A percentile compares a stretch with the other conserved stretches of the same genome.
Conservation (phyloP, 2,888 invertebrate genomes). For the Drosophila falleni region DNA sequence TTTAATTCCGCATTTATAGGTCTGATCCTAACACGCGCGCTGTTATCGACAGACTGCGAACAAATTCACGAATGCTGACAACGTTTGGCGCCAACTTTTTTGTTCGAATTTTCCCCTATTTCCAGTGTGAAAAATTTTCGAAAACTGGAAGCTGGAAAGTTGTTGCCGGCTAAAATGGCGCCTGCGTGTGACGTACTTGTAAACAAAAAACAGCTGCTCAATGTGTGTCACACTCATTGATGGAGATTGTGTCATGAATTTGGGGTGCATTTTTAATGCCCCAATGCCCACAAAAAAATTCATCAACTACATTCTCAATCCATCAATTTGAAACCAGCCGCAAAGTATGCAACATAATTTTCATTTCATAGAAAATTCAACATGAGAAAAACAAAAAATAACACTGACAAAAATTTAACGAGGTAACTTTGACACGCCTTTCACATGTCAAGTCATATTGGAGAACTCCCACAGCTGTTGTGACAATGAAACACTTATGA, state of each 20-base stretch:
- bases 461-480: slow-evolving; percentile 39
- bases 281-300: slow-evolving; percentile 6
- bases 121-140: slow-evolving; percentile 58
- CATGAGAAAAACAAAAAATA: neutral
- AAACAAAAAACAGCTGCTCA: slow-evolving; percentile 69
- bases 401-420: slow-evolving; percentile 1
- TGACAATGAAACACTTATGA: slow-evolving; percentile 30
- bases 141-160: slow-evolving; percentile 47
- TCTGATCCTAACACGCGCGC: slow-evolving; percentile 55
- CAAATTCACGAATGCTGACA: slow-evolving; percentile 12
- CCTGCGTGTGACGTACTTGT: slow-evolving; percentile 54
- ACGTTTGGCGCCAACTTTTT: slow-evolving; percentile 69
- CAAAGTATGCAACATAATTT: slow-evolving; percentile 34
- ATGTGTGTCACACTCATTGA: slow-evolving; percentile 32
- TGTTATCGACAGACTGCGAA: slow-evolving; percentile 53
- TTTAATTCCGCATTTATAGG: slow-evolving; percentile 32
- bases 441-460: slow-evolving; percentile 40
- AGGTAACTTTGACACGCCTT: slow-evolving; percentile 60
- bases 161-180: slow-evolving; percentile 60
- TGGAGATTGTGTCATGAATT: neutral
- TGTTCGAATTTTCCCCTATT: slow-evolving; percentile 57
- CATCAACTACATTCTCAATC: slow-evolving; percentile 9
- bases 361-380: neutral
- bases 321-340: slow-evolving; percentile 4
- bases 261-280: too few species aligned